Percentiles rank a stretch among this genome's conserved stretches.
Conservation (phyloP, 64 coral and sea anemone species). For the Stylophora pistillata region DNA sequence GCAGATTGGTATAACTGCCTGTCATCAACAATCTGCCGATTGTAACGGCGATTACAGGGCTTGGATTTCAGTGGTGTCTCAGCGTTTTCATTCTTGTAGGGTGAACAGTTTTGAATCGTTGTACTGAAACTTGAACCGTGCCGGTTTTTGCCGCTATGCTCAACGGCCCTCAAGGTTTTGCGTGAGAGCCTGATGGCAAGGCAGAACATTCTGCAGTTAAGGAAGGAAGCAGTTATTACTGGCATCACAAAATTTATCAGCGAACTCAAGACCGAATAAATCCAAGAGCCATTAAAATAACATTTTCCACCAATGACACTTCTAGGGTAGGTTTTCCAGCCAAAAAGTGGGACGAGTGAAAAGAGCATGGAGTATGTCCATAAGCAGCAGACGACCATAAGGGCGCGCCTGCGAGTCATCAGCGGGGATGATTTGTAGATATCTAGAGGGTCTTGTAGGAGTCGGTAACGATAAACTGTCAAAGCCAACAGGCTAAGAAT, state of each 20-base stretch:
- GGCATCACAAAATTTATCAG: slow-evolving; percentile 40
- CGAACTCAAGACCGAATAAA: slow-evolving; percentile 11
- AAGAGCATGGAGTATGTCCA: slow-evolving; percentile 38
- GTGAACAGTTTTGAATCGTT: background rate
- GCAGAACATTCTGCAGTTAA: slow-evolving; percentile 33
- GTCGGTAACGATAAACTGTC: slow-evolving; percentile 23
- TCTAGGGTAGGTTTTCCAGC: background rate
- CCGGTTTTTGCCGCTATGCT: background rate
- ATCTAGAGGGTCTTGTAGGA: slow-evolving; percentile 33
- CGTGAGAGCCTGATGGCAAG: background rate
- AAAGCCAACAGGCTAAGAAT: slow-evolving; percentile 28
- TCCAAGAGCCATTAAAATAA: slow-evolving; percentile 18
- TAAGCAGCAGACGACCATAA: background rate
- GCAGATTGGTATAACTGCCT: background rate
- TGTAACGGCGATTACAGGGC: too few species aligned
- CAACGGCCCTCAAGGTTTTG: background rate
- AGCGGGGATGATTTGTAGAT: slow-evolving; percentile 26
- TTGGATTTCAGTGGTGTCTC: background rate
- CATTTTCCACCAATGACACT: background rate
- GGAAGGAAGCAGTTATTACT: background rate
- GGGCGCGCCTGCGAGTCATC: slow-evolving; percentile 1
- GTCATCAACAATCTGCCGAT: background rate
- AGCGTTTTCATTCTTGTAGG: background rate
- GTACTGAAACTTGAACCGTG: background rate
- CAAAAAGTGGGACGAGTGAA: slow-evolving; percentile 7